Conservation (phyloP, 2,113 vertebrate species). For the Lagopus muta region DNA sequence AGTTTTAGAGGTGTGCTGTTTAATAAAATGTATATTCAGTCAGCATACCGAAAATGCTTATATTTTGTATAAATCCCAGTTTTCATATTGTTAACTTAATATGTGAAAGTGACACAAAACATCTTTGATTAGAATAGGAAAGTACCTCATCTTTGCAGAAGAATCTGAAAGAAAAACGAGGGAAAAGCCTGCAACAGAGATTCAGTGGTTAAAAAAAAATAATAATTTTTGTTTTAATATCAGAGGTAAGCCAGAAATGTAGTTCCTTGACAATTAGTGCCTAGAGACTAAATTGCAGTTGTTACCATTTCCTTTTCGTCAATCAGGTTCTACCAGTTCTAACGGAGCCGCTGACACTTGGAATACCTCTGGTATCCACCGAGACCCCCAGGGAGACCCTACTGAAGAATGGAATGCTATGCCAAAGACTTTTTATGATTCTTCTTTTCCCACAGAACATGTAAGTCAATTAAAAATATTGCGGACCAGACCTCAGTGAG, state of each 20-base stretch:
- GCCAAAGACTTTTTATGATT: constrained; percentile 82
- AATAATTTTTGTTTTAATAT: constrained; percentile 20
- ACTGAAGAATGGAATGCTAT: constrained; percentile 81
- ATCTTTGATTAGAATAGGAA: constrained; percentile 28
- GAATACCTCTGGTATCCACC: constrained; percentile 72
- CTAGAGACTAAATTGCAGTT: constrained; percentile 74
- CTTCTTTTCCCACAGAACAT: constrained; percentile 81
- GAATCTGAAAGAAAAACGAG: constrained; percentile 41
- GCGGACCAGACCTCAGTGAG: constrained; percentile 77
- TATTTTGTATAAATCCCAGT: background rate
- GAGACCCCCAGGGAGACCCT: constrained; percentile 72
- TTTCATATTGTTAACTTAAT: background rate
- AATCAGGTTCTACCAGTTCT: constrained; percentile 78
- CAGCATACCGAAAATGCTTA: background rate
- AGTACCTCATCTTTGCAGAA: constrained; percentile 18
- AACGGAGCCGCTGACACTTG: constrained; percentile 77
- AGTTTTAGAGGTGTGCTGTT: background rate
- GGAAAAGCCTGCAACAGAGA: constrained; percentile 36
- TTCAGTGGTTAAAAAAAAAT: constrained; percentile 41
- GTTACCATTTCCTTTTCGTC: constrained; percentile 80
- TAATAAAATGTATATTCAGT: background rate
- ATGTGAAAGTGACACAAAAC: background rate
- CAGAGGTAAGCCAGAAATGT: constrained; percentile 59
- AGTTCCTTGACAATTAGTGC: constrained; percentile 63
- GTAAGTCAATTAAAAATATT: constrained; percentile 88